Conservation (phyloP, 1,140 invertebrate genomes). For the Camponotus pennsylvanicus region DNA sequence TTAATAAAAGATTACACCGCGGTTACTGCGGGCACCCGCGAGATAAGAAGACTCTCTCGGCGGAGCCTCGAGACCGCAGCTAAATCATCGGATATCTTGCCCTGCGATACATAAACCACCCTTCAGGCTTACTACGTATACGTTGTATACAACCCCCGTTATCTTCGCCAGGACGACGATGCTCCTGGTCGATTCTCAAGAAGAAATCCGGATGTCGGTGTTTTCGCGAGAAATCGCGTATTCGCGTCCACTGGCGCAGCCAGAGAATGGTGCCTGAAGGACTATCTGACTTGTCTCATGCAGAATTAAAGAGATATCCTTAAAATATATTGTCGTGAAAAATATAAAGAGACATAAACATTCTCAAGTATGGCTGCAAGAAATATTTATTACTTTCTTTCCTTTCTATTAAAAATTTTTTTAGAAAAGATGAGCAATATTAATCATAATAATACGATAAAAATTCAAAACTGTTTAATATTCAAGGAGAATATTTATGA, state of each 20-base stretch:
- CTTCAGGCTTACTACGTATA: constrained; percentile 83
- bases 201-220: constrained; percentile 64
- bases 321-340: background rate
- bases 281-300: background rate
- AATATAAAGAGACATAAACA: background rate
- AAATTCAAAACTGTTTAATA: background rate
- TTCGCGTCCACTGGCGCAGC: no score
- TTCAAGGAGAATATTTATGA: background rate
- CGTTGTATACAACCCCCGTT: constrained; percentile 69
- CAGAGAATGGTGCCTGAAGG: background rate
- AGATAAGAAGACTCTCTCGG: constrained; percentile 83
- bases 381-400: no score
- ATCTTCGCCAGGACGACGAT: constrained; percentile 69
- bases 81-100: constrained; percentile 87
- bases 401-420: background rate
- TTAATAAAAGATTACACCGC: constrained; percentile 87
- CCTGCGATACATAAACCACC: constrained; percentile 86
- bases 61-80: constrained; percentile 80
- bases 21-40: constrained; percentile 81
- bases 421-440: background rate
- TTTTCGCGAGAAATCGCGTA: constrained; percentile 16
- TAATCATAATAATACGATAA: background rate
- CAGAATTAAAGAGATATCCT: background rate
- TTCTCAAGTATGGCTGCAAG: background rate
- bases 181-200: constrained; percentile 42